Conservation (phyloP, 2,888 invertebrate genomes). For the Nudaria mundana region DNA sequence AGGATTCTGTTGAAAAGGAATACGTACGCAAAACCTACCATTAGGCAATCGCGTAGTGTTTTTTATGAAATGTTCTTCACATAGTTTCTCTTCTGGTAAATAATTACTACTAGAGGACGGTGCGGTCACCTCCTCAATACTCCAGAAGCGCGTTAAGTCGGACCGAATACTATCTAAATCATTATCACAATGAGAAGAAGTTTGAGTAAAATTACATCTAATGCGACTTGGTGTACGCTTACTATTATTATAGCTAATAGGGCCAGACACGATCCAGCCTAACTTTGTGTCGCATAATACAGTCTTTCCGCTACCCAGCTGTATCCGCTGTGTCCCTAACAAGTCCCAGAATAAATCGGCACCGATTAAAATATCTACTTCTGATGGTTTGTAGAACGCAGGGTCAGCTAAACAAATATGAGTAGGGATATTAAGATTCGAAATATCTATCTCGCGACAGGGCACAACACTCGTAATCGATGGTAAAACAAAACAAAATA, state of each 20-base stretch:
- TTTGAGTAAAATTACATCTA: no score
- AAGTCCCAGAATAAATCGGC: constrained; percentile 2
- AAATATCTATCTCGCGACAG: constrained; percentile 6
- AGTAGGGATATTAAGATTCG: background rate
- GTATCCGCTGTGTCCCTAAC: background rate
- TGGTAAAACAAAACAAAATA: constrained; percentile 22
- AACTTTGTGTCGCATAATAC: constrained; percentile 8
- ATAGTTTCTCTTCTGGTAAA: no score
- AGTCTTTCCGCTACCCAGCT: background rate
- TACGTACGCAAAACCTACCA: no score
- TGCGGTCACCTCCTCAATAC: no score
- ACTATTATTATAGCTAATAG: background rate
- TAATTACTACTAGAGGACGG: no score
- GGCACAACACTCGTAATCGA: constrained; percentile 19
- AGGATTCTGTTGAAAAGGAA: no score
- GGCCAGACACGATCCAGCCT: constrained; percentile 7
- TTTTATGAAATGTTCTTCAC: no score
- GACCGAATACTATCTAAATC: no score
- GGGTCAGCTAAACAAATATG: constrained; percentile 6
- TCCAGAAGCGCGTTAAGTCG: no score
- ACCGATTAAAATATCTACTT: background rate
- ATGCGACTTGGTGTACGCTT: no score
- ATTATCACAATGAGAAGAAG: no score
- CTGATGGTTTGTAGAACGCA: background rate
- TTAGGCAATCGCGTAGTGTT: no score